Conservation (phyloP, 1,140 invertebrate species). For the Oscheius sp. region DNA sequence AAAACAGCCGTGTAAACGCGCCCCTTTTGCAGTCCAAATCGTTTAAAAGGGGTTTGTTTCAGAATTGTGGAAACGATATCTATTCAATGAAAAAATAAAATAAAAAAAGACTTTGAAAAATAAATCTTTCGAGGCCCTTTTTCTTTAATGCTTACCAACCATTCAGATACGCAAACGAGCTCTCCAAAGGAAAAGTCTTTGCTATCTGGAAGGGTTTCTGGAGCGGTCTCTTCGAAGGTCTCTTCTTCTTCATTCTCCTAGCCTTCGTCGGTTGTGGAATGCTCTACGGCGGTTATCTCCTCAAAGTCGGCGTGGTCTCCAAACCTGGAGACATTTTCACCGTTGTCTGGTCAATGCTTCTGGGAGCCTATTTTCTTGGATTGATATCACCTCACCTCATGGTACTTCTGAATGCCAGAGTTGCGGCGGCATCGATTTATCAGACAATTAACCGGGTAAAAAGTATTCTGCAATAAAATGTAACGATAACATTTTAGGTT, state of each 20-base stretch:
- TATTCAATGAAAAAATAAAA: no score
- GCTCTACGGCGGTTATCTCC: slow-evolving; percentile 44
- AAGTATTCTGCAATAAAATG: slow-evolving; percentile 16
- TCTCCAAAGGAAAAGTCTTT: slow-evolving; percentile 41
- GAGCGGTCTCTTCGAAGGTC: slow-evolving; percentile 51
- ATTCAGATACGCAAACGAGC: slow-evolving; percentile 25
- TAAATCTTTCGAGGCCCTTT: no score
- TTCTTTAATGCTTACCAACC: no score
- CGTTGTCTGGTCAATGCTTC: slow-evolving; percentile 46
- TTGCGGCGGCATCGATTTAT: slow-evolving; percentile 50
- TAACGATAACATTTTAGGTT: slow-evolving; percentile 45
- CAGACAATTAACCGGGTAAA: slow-evolving; percentile 66
- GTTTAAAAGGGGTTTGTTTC: no score
- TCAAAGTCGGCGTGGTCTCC: slow-evolving; percentile 36
- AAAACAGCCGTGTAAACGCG: no score
- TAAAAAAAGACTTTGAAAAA: no score
- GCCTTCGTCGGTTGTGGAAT: slow-evolving; percentile 36
- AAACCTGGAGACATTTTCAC: slow-evolving; percentile 52
- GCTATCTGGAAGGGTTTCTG: slow-evolving; percentile 49
- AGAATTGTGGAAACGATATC: no score
- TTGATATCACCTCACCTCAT: slow-evolving; percentile 49
- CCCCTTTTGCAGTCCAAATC: no score
- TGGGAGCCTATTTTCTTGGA: slow-evolving; percentile 50
- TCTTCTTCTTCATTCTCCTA: slow-evolving; percentile 41
- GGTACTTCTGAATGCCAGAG: slow-evolving; percentile 49